Evolutionary conservation across 2,113 vertebrate species (phyloP).

Genomic region (Tachuris rubrigastra): DNA sequence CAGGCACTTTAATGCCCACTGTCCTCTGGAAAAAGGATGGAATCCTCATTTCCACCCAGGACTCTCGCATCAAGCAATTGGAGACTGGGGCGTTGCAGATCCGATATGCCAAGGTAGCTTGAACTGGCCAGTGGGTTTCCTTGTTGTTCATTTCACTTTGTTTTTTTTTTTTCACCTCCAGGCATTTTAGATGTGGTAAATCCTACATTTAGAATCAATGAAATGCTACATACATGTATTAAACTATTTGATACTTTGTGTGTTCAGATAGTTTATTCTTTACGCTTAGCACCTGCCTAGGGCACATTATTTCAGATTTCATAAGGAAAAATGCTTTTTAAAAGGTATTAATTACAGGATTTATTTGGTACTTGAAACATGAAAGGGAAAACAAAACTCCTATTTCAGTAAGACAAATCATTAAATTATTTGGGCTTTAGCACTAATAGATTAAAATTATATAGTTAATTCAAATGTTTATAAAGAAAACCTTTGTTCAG

Average conservation of each 20-base stretch:
- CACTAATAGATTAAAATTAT: background rate
- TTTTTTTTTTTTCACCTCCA: background rate
- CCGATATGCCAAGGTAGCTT: conserved; percentile 91
- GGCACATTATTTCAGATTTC: conserved; percentile 36
- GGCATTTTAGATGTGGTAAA: background rate
- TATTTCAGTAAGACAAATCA: background rate
- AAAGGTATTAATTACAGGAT: conserved; percentile 19
- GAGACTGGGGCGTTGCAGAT: conserved; percentile 91
- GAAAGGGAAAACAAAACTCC: background rate
- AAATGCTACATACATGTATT: conserved; percentile 17
- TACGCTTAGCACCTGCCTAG: background rate
- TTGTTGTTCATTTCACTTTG: background rate
- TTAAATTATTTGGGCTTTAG: background rate
- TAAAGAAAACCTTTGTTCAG: background rate
- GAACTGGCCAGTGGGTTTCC: background rate
- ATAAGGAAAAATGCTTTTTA: background rate
- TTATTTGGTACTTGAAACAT: background rate
- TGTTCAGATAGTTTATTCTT: background rate
- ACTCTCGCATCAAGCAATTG: conserved; percentile 92
- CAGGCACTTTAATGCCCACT: conserved; percentile 87
- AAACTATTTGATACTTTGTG: background rate
- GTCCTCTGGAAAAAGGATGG: conserved; percentile 96
- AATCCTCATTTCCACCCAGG: conserved; percentile 87
- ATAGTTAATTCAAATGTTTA: background rate
- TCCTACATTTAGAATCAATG: background rate